Evolutionary conservation across 2,888 invertebrate genomes (phyloP).

Genomic region (Drosophila eohydei): DNA sequence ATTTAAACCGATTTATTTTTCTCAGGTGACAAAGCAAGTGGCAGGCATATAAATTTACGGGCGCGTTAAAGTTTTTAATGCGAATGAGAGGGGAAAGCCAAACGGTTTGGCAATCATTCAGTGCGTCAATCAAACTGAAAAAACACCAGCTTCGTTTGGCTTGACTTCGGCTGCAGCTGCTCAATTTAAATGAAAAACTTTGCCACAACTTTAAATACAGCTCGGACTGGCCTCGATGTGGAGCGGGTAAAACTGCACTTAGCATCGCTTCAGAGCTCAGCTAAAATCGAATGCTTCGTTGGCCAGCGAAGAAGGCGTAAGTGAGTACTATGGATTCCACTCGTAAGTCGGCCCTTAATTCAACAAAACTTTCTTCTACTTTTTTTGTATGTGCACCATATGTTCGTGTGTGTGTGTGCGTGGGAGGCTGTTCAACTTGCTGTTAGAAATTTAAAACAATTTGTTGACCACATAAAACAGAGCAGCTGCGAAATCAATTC

Average conservation of each 20-base stretch:
- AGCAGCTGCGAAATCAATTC: slow-evolving; percentile 40
- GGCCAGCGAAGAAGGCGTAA: slow-evolving; percentile 61
- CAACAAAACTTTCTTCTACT: slow-evolving; percentile 42
- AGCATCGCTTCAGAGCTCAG: slow-evolving; percentile 49
- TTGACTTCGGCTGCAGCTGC: slow-evolving; percentile 46
- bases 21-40: slow-evolving; percentile 35
- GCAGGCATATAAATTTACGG: slow-evolving; percentile 46
- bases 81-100: not conserved
- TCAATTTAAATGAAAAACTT: slow-evolving; percentile 81
- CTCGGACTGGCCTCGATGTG: slow-evolving; percentile 5
- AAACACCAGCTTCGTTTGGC: slow-evolving; percentile 32
- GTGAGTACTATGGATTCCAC: slow-evolving; percentile 55
- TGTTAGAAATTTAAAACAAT: slow-evolving; percentile 53
- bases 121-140: slow-evolving; percentile 69
- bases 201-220: slow-evolving; percentile 64
- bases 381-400: slow-evolving; percentile 12
- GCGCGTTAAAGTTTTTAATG: slow-evolving; percentile 18
- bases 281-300: slow-evolving; percentile 62
- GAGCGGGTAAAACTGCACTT: slow-evolving; percentile 43
- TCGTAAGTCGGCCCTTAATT: slow-evolving; percentile 51
- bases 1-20: slow-evolving; percentile 22
- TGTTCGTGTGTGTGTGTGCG: slow-evolving; percentile 12
- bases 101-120: slow-evolving; percentile 65
- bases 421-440: slow-evolving; percentile 42
- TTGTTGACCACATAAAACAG: slow-evolving; percentile 38